Base-by-base conservation (phyloP, 2,113 vertebrate genomes). In the Desmodus rotundus region DNA sequence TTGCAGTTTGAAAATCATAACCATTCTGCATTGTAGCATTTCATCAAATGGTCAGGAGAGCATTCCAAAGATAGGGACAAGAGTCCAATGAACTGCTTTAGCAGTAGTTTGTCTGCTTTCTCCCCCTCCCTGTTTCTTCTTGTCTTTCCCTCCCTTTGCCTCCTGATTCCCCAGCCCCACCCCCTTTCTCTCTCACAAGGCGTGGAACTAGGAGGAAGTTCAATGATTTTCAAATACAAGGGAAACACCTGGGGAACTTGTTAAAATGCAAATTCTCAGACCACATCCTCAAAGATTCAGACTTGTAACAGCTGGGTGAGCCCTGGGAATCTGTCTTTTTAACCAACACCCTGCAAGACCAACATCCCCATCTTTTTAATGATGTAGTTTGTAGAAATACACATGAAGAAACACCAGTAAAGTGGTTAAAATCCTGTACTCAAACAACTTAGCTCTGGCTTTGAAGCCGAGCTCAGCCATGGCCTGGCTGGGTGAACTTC, bases 231-330 rank as follows among this genome's bases (percentile, higher is more conserved):
- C 43, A 73, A 76, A 87, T n/a, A 7, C 70, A 61, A 56, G 81
- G 76, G n/a, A 73, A 68, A 38, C 56, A 86, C 81, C 78, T 68
- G 73, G 54, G 38, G 22, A 86, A 61, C 24, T 13, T 65, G 43
- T 58, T 68, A 77, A 96, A 94, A 67, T 94, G 78, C 76, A 86
- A 41, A 86, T 89, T 82, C 67, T 4, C 36, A 81, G 41, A 54
- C 67, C 85, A 83, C 22, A 61, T 83, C 56, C 63, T 96, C n/a
- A 16, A 41, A 91, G 80, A 89, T 41, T 31, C 73, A 73, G 54
- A 86, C 41, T 82, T 52, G 54, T 31, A 87, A 82, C 31, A 94
- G 85, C 77, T 90, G 41, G 50, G 54, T n/a, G 26, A 58, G 43
- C 5, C 31, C 28, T 50, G n/a, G 72, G 31, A 93, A 7, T 68